Percentiles rank a stretch among this genome's conserved stretches.
These are phyloP conservation scores for Ailurus styani DNA, from an alignment of 2,113 vertebrate species.

Conservation along the genomic window DNA sequence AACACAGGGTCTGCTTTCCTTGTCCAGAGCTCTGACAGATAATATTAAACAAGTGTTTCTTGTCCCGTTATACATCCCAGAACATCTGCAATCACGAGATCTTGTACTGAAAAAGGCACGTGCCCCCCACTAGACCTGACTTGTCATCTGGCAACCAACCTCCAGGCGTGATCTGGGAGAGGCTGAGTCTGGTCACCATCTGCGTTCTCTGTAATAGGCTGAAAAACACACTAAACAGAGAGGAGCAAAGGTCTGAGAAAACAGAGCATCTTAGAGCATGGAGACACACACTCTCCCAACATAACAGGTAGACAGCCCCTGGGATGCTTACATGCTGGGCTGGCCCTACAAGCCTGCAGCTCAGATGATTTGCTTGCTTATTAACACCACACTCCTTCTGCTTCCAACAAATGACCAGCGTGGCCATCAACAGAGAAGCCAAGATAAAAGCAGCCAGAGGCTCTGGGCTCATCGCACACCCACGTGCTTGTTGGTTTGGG, in stretches of 20 bases:
- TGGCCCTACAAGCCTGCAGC: neutral
- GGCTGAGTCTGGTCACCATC: neutral
- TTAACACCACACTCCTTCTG: neutral
- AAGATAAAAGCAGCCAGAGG: neutral
- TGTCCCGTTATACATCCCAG: neutral
- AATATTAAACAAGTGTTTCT: neutral
- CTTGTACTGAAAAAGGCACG: neutral
- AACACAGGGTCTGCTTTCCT: neutral
- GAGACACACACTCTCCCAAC: fast-evolving
- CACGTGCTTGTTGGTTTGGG: fast-evolving
- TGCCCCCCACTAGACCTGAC: fast-evolving
- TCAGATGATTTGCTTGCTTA: fast-evolving
- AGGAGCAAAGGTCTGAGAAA: neutral
- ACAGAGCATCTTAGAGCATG: neutral
- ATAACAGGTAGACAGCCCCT: fast-evolving
- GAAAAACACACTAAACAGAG: neutral
- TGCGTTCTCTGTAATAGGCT: neutral
- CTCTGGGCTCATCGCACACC: neutral
- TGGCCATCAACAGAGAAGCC: neutral
- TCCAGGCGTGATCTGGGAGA: neutral
- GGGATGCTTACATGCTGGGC: fast-evolving
- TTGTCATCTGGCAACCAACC: neutral
- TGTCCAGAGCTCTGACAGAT: neutral
- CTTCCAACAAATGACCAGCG: neutral
- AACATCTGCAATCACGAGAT: neutral